phyloP scores from a whole-genome alignment of 2,797 vertebrate species.

The Delichon dasypus region DNA sequence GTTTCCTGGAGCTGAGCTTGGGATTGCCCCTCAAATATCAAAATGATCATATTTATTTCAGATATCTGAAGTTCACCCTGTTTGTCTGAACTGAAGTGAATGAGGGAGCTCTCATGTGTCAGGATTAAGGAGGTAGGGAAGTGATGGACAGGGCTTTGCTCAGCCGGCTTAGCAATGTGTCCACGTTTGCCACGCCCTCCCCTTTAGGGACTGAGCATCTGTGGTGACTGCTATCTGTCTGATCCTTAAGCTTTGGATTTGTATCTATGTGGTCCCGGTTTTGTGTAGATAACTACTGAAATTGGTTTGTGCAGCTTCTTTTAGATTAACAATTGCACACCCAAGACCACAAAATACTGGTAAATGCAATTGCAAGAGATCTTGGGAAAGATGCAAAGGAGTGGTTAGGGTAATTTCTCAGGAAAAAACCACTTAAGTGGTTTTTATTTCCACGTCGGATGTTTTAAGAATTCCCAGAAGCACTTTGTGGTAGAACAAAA shows the following conservation, averaged over 20 bases:
- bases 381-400: background rate
- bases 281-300: background rate
- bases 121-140: background rate
- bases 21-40: background rate
- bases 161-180: accelerated
- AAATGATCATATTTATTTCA: background rate
- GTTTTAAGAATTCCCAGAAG: background rate
- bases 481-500: background rate
- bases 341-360: background rate
- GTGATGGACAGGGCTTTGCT: background rate
- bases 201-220: background rate
- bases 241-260: background rate
- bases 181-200: background rate
- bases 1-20: background rate
- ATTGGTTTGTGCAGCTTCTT: background rate
- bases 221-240: background rate
- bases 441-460: background rate
- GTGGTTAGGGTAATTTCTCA: background rate
- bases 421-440: background rate
- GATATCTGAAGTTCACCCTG: background rate
- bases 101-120: background rate
- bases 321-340: background rate
- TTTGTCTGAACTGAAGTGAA: background rate
- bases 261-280: background rate
- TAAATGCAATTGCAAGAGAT: background rate